These are phyloP conservation scores for Macrochelys suwanniensis DNA, from an alignment of 2,797 vertebrate species.

Conservation along the genomic window DNA sequence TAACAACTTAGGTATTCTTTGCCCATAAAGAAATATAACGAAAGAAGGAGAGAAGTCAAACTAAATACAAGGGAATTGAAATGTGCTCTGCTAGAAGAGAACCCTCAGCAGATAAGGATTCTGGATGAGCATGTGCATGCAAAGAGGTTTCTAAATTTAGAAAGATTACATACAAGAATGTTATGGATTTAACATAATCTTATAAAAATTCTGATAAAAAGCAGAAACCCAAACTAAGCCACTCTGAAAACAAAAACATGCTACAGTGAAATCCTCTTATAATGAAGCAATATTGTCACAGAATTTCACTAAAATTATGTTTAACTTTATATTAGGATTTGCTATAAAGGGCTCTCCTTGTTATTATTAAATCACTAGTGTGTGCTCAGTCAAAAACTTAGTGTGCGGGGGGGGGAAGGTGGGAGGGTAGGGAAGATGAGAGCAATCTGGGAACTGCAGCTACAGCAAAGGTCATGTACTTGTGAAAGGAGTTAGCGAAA, in stretches of 20 bases:
- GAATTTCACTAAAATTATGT: not conserved
- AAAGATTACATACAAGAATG: not conserved
- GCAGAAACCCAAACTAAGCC: not conserved
- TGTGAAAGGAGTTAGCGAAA: not conserved
- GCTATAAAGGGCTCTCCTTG: not conserved
- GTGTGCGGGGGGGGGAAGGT: not conserved
- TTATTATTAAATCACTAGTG: not conserved
- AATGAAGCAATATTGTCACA: not conserved
- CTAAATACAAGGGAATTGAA: not conserved
- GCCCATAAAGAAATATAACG: too few species aligned
- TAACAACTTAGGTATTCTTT: too few species aligned
- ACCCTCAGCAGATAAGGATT: fast-evolving
- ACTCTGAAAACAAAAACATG: not conserved
- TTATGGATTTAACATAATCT: not conserved
- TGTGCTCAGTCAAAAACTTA: not conserved
- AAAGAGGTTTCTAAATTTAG: not conserved
- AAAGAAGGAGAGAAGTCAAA: not conserved
- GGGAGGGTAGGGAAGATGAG: not conserved
- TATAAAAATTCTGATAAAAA: not conserved
- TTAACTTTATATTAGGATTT: not conserved
- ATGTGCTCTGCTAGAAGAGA: not conserved
- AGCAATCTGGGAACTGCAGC: not conserved
- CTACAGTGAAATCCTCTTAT: not conserved
- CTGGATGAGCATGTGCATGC: not conserved
- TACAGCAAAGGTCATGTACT: not conserved